Evolutionary conservation across 2,888 invertebrate genomes (phyloP).

Genomic region (Cryptophagus acutangulus): DNA sequence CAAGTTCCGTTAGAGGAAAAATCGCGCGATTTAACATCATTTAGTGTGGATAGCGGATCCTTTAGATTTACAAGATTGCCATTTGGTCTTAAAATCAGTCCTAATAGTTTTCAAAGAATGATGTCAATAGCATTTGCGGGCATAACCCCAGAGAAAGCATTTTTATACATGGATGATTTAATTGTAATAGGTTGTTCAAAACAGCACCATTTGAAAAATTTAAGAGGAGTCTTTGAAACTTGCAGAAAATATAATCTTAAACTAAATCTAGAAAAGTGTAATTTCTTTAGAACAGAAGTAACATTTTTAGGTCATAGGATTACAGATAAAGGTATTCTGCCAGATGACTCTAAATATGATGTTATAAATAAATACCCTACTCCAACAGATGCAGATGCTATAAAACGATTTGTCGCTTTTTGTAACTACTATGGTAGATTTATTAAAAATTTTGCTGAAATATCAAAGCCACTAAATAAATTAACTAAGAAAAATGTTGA

Average conservation of each 20-base stretch:
- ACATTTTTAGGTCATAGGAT: constrained; percentile 16
- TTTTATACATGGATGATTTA: constrained; percentile 30
- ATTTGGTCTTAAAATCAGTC: constrained; percentile 25
- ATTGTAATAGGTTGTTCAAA: constrained; percentile 25
- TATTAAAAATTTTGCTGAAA: constrained; percentile 15
- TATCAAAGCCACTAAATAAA: constrained; percentile 11
- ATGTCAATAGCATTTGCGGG: constrained; percentile 29
- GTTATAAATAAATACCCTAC: constrained; percentile 11
- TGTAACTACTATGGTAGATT: constrained; percentile 12
- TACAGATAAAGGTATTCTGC: constrained; percentile 9
- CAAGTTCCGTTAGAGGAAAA: constrained; percentile 18
- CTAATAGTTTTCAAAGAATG: constrained; percentile 28
- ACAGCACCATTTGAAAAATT: constrained; percentile 12
- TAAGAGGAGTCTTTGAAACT: constrained; percentile 13
- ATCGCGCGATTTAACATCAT: constrained; percentile 22
- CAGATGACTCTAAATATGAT: constrained; percentile 7
- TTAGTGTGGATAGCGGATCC: constrained; percentile 18
- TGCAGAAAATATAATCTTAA: constrained; percentile 10
- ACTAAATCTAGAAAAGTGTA: constrained; percentile 22
- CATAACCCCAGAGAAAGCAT: constrained; percentile 19
- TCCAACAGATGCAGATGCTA: constrained; percentile 9
- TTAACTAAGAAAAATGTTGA: constrained; percentile 10
- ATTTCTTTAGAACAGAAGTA: constrained; percentile 21
- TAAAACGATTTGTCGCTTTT: constrained; percentile 11
- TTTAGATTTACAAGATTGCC: constrained; percentile 24